Base-by-base conservation (phyloP, 1,140 invertebrate genomes). In the Lepidotrigona ventralis region DNA sequence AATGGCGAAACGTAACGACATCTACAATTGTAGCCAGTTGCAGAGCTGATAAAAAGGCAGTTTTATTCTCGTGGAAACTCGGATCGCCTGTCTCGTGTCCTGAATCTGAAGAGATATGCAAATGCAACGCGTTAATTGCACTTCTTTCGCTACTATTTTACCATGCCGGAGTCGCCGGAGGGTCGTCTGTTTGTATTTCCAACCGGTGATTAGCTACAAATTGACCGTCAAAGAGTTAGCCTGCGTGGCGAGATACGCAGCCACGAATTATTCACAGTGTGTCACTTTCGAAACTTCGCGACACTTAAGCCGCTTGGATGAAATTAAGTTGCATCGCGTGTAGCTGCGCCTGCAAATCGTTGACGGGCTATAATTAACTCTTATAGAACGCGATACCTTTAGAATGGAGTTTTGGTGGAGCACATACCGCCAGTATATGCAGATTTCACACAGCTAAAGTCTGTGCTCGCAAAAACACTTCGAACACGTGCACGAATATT, bases 191-290 rank as follows among this genome's bases (percentile, higher is more conserved):
- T 51, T 29, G 26, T 21, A 66, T 21, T n/a, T 78, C 39, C 26
- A 23, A 39, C 26, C 39, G 60, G 46, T 53, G 46, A 69, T 79
- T 56, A 79, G 21, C 26, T 53, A 19, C 51, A 79, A 79, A 79
- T 54, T 69, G 76, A 69, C 64, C 76, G 76, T 79, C 53, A 39
- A 79, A 69, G 29, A 69, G n/a, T 69, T n/a, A 54, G 29, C 19
- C 64, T 39, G 76, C 64, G 51, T 39, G n/a, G 64, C 51, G 5
- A 54, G 64, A 51, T 64, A 29, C n/a, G 46, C 21, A 23, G 19
- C 39, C 17, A 46, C n/a, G 58, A 76, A 76, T 76, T 39, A 54
- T 54, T 79, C 33, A 51, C 39, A 39, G 1, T 3, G 29, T 6
- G 19, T 54, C n/a, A 33, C 46, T 23, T 54, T 69, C 12, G 29